Evolutionary conservation across 2,797 vertebrate genomes (phyloP), one percentile per base, ranked within the genome.

Genomic region (Rhyacichthys aspro): DNA sequence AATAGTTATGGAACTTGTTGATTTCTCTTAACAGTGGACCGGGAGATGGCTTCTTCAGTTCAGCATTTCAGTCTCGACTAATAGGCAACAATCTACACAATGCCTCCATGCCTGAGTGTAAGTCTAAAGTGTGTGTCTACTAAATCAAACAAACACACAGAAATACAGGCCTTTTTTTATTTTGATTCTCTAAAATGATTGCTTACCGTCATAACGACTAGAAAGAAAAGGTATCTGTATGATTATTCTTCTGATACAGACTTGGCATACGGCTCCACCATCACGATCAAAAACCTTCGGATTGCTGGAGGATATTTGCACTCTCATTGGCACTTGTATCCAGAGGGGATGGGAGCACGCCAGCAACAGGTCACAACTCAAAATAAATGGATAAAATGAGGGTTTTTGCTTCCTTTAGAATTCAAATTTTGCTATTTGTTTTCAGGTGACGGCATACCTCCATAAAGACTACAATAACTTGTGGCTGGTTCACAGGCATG

Each of bases 41-140:
- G 1, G 97, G 98, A 5, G 98, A 99, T 49, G 98, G 97, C 59
- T 98, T 99, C 90, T 99, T 98, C 89, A 99, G 98, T 70, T 99
- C 98, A 37, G 94, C 96, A 63, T 99, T 99, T 89, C 98, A 99
- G 84, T 97, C 98, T 3, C 94, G 95, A 45, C 90, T 99, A 43
- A 92, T 94, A 1, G 97, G 97, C 46, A 99, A 99, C 86, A 99
- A 96, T 79, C 91, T 99, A 52, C 93, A 99, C 89, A 98, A 96
- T 5, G 94, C 95, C 8, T 97, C 97, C 2, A 74, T 99, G 91
- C 98, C 98, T 2, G 96, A 99, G 83, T 83, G 98, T 98, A 84
- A 94, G 96, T 94, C 28, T 36, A 9, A 63, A 16, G 33, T 18
- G 8, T 19, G 32, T 69, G 23, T 28, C 3, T 6, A 28, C 7